Evolutionary conservation across 35 echinoderm and acorn worm genomes (phyloP).

Genomic region (Antedon bifida): DNA sequence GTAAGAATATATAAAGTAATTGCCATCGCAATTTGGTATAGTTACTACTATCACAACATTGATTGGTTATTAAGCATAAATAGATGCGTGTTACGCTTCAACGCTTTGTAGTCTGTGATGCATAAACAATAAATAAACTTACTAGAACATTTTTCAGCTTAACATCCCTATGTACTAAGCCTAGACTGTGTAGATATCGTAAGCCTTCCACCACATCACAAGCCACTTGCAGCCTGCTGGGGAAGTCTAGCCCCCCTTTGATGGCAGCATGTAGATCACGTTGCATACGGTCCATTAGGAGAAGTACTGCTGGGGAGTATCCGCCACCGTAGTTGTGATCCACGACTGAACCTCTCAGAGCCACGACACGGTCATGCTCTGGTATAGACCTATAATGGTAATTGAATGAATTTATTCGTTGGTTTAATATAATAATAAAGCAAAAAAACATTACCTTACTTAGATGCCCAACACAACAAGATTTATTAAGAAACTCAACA

Average conservation of each 20-base stretch:
- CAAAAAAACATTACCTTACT: too few relatives aligned
- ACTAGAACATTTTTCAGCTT: slow-evolving; percentile 98
- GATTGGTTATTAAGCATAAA: too few relatives aligned
- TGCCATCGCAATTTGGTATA: too few relatives aligned
- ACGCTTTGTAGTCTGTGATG: too few relatives aligned
- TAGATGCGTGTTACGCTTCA: too few relatives aligned
- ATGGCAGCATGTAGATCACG: slow-evolving; percentile 77
- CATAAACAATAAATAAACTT: slow-evolving; percentile 1
- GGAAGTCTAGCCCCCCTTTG: slow-evolving; percentile 68
- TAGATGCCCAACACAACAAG: too few relatives aligned
- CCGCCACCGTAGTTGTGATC: slow-evolving; percentile 86
- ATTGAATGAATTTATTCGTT: not conserved
- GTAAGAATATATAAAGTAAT: too few relatives aligned
- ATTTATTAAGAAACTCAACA: too few relatives aligned
- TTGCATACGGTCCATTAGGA: slow-evolving; percentile 92
- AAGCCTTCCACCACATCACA: slow-evolving; percentile 90
- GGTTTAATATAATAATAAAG: too few relatives aligned
- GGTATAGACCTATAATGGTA: slow-evolving; percentile 57
- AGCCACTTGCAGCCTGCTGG: slow-evolving; percentile 68
- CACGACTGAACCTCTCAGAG: slow-evolving; percentile 63
- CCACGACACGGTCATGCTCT: slow-evolving; percentile 65
- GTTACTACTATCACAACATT: too few relatives aligned
- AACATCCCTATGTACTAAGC: slow-evolving; percentile 87
- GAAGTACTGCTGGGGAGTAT: slow-evolving; percentile 61
- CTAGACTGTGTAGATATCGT: slow-evolving; percentile 85